These are phyloP conservation scores for Gouania willdenowi DNA, from an alignment of 2,797 vertebrate genomes.

Conservation along the genomic window DNA sequence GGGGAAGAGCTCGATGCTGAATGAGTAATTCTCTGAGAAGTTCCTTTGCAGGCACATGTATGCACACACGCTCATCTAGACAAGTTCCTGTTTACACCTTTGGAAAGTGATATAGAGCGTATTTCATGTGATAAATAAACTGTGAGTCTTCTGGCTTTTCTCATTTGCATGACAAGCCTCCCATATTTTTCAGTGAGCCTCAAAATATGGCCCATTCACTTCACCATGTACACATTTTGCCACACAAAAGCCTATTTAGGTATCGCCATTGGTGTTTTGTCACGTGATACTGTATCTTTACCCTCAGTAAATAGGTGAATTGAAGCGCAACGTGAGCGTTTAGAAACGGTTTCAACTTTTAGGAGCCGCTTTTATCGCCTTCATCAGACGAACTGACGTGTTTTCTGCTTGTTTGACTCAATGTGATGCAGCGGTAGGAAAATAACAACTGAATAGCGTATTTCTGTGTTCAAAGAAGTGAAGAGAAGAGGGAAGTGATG, in stretches of 20 bases:
- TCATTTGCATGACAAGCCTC: constrained; percentile 18
- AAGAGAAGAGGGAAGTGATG: too few species aligned
- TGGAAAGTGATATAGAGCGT: too few species aligned
- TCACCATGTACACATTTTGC: constrained; percentile 25
- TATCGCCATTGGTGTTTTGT: constrained; percentile 53
- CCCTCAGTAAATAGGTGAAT: too few species aligned
- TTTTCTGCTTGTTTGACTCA: too few species aligned
- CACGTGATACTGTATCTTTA: too few species aligned
- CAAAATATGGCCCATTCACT: constrained; percentile 26
- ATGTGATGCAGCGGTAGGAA: too few species aligned
- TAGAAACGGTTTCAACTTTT: too few species aligned
- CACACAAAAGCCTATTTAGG: constrained; percentile 32
- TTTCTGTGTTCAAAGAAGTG: too few species aligned
- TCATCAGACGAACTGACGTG: too few species aligned
- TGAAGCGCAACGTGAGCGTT: too few species aligned
- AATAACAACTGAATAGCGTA: too few species aligned
- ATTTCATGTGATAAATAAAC: constrained; percentile 40
- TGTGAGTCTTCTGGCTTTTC: constrained; percentile 7
- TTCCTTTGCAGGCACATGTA: constrained; percentile 24
- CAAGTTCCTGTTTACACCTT: neutral
- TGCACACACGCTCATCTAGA: constrained; percentile 11
- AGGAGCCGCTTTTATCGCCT: too few species aligned
- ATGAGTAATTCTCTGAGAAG: constrained; percentile 58
- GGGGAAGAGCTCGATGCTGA: constrained; percentile 38
- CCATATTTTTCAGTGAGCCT: constrained; percentile 16